Percentiles rank a stretch among this genome's conserved stretches.
phyloP scores from a whole-genome alignment of 2,113 vertebrate species.

The Dermatemys mawii region DNA sequence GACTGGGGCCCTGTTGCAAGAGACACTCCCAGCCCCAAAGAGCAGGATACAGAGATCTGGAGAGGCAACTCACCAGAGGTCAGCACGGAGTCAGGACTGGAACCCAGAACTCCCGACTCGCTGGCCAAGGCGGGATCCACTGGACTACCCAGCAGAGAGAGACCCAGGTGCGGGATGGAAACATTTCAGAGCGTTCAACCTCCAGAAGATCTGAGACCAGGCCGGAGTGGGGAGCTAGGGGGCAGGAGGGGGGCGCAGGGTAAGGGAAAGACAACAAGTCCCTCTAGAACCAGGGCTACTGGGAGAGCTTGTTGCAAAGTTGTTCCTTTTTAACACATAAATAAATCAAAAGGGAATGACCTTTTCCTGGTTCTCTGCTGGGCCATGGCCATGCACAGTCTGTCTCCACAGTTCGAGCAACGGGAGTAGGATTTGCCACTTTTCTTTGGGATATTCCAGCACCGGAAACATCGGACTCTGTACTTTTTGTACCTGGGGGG shows the following conservation, averaged over 20 bases:
- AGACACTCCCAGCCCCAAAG: too few relatives aligned
- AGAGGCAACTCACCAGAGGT: not conserved
- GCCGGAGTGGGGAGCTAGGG: not conserved
- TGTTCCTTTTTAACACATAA: not conserved
- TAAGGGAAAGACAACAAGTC: too few relatives aligned
- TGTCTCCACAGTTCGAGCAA: conserved; percentile 85
- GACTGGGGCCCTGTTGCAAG: too few relatives aligned
- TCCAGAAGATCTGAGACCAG: not conserved
- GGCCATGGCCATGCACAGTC: conserved; percentile 61
- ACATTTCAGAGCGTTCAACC: not conserved
- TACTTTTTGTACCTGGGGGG: conserved; percentile 91
- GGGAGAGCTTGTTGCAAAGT: too few relatives aligned
- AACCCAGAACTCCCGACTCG: too few relatives aligned
- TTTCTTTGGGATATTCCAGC: conserved; percentile 91
- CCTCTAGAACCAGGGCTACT: not conserved
- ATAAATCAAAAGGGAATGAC: not conserved
- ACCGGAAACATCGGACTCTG: conserved; percentile 84
- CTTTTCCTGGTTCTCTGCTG: conserved; percentile 70
- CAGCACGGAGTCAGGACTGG: not conserved
- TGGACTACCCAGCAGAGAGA: not conserved
- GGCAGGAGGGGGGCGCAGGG: too few relatives aligned
- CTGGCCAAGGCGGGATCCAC: too few relatives aligned
- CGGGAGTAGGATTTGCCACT: conserved; percentile 80
- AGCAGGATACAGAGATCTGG: not conserved
- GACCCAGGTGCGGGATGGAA: not conserved